Percentiles rank a stretch among this genome's conserved stretches.
These are phyloP conservation scores for Euura saliciscinereae DNA, from an alignment of 1,140 invertebrate species.

Conservation along the genomic window DNA sequence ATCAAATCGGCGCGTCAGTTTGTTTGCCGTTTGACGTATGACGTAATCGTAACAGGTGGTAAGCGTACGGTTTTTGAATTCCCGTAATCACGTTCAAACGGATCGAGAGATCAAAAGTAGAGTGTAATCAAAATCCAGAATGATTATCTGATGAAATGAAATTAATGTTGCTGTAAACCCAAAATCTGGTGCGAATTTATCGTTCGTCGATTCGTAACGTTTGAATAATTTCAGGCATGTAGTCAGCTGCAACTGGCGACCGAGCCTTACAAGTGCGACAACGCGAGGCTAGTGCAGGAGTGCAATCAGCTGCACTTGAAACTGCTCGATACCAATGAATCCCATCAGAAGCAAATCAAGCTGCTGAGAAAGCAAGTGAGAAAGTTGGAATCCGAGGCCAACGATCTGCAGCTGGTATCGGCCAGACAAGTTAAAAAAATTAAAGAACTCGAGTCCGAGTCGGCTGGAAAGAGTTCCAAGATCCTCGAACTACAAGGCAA, in stretches of 20 bases:
- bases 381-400: conserved; percentile 65
- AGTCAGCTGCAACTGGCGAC: conserved; percentile 64
- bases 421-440: conserved; percentile 65
- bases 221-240: conserved; percentile 57
- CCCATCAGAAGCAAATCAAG: conserved; percentile 63
- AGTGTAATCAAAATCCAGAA: too few species aligned
- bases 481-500: conserved; percentile 66
- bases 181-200: too few species aligned
- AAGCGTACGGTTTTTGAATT: too few species aligned
- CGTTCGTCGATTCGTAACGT: background rate
- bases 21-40: too few species aligned
- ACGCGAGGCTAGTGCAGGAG: conserved; percentile 71
- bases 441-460: conserved; percentile 62
- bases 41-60: too few species aligned
- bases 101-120: too few species aligned
- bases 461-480: conserved; percentile 62
- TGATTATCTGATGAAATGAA: too few species aligned
- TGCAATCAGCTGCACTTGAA: conserved; percentile 75
- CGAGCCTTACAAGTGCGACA: conserved; percentile 75
- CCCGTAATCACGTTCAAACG: too few species aligned
- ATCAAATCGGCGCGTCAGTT: too few species aligned
- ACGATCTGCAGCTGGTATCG: conserved; percentile 63
- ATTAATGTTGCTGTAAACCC: too few species aligned
- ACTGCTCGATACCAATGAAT: conserved; percentile 70
- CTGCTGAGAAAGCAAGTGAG: conserved; percentile 66